phyloP scores from a whole-genome alignment of 2,888 invertebrate species.

The Mayetiola destructor region DNA sequence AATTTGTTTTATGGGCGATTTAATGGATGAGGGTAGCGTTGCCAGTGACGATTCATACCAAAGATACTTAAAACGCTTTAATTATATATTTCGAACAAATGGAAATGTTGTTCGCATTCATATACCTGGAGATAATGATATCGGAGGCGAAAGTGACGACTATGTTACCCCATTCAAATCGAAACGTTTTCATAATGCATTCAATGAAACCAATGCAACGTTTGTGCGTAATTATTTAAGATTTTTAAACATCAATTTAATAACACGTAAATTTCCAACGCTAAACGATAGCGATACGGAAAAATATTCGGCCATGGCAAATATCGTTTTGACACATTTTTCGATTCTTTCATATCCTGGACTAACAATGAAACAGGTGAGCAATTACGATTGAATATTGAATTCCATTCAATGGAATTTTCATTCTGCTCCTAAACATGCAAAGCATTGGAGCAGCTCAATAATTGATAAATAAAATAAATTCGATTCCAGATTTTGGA shows the following conservation, averaged over 20 bases:
- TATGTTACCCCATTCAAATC: slow-evolving; percentile 52
- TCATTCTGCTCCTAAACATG: too few relatives aligned
- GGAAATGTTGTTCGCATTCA: slow-evolving; percentile 49
- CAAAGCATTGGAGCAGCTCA: too few relatives aligned
- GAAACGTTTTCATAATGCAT: slow-evolving; percentile 56
- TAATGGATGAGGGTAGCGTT: slow-evolving; percentile 86
- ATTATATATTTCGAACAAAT: slow-evolving; percentile 36
- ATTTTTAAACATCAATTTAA: slow-evolving; percentile 60
- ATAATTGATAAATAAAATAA: too few relatives aligned
- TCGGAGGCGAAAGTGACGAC: slow-evolving; percentile 79
- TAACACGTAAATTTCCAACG: slow-evolving; percentile 48
- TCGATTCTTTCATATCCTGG: slow-evolving; percentile 40
- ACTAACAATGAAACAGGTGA: slow-evolving; percentile 36
- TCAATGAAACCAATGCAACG: slow-evolving; percentile 52
- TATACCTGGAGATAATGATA: slow-evolving; percentile 93
- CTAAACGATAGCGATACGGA: slow-evolving; percentile 33
- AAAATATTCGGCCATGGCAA: slow-evolving; percentile 27
- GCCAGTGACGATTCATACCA: slow-evolving; percentile 49
- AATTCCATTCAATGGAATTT: neutral
- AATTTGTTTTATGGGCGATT: slow-evolving; percentile 80
- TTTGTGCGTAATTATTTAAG: slow-evolving; percentile 43
- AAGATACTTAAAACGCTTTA: slow-evolving; percentile 59
- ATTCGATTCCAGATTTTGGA: slow-evolving; percentile 39
- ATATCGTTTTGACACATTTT: slow-evolving; percentile 57
- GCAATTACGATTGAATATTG: neutral